A percentile compares a stretch with the other conserved stretches of the same genome.
Evolutionary conservation across 2,888 invertebrate species (phyloP).

Genomic region (Nomada ruficornis): DNA sequence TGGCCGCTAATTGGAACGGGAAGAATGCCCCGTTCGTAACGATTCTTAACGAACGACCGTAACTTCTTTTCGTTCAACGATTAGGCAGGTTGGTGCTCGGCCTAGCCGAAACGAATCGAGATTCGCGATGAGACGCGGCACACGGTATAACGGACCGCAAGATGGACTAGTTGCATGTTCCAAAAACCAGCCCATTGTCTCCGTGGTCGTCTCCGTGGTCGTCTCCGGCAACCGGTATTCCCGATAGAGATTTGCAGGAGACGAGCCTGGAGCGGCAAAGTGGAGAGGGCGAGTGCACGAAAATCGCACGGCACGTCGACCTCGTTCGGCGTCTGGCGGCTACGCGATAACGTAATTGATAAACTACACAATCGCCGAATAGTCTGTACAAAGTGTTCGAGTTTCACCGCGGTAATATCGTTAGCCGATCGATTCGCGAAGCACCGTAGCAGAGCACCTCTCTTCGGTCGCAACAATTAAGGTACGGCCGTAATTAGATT

Average conservation of each 20-base stretch:
- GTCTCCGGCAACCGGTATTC: conserved; percentile 75
- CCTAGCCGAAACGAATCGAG: conserved; percentile 51
- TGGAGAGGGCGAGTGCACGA: conserved; percentile 28
- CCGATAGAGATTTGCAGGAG: conserved; percentile 77
- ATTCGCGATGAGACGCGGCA: conserved; percentile 51
- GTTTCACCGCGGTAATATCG: conserved; percentile 55
- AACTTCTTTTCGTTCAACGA: neutral
- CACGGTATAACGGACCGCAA: conserved; percentile 68
- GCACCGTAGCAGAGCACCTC: conserved; percentile 42
- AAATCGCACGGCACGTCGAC: conserved; percentile 3
- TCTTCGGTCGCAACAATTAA: conserved; percentile 41
- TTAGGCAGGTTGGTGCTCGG: neutral
- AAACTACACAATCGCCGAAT: conserved; percentile 26
- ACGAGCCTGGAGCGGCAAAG: conserved; percentile 53
- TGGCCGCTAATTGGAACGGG: conserved; percentile 30
- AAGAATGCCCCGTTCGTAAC: neutral
- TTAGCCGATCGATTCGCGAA: conserved; percentile 57
- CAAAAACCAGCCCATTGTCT: conserved; percentile 77
- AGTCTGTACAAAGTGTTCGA: conserved; percentile 19
- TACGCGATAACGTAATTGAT: conserved; percentile 15
- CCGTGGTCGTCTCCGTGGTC: conserved; percentile 69
- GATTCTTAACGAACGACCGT: neutral
- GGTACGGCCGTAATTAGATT: conserved; percentile 40
- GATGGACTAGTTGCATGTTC: conserved; percentile 72
- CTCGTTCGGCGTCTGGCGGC: neutral